Evolutionary conservation across 92 coral and sea anemone species (phyloP).

Genomic region (Parazoanthus swiftii): DNA sequence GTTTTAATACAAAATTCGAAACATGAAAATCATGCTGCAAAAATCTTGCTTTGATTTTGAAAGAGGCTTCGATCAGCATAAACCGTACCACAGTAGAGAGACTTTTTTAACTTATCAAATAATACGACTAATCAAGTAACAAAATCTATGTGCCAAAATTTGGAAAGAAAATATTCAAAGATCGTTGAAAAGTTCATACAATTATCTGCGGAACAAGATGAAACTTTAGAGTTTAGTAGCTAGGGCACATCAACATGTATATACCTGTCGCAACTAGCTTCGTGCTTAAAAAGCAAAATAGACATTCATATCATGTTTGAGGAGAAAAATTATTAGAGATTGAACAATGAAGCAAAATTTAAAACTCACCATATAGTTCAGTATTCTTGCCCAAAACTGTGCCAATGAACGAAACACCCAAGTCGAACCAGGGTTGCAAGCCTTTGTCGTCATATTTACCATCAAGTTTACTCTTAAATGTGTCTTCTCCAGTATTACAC

Average conservation of each 20-base stretch:
- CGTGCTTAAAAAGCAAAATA: not conserved
- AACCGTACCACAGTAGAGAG: not conserved
- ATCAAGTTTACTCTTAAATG: not conserved
- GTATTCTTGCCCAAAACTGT: not conserved
- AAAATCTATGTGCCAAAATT: not conserved
- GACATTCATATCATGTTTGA: not conserved
- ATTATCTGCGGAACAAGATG: not conserved
- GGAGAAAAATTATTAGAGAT: not conserved
- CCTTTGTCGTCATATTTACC: conserved; percentile 31
- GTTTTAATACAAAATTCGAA: not conserved
- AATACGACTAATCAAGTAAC: not conserved
- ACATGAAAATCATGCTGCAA: not conserved
- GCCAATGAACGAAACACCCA: conserved; percentile 30
- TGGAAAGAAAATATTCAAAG: not conserved
- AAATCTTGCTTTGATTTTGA: not conserved
- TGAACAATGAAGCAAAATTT: conserved; percentile 6
- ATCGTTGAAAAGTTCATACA: no score
- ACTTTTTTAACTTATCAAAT: not conserved
- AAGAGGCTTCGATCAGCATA: not conserved
- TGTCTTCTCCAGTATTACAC: conserved; percentile 11
- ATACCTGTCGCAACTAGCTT: not conserved
- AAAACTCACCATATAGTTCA: conserved; percentile 29
- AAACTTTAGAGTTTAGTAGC: not conserved
- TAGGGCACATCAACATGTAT: not conserved
- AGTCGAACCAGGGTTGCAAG: conserved; percentile 40